A percentile compares a stretch with the other conserved stretches of the same genome.
phyloP scores from a whole-genome alignment of 1,140 invertebrate species.

The Heliconius melpomene region DNA sequence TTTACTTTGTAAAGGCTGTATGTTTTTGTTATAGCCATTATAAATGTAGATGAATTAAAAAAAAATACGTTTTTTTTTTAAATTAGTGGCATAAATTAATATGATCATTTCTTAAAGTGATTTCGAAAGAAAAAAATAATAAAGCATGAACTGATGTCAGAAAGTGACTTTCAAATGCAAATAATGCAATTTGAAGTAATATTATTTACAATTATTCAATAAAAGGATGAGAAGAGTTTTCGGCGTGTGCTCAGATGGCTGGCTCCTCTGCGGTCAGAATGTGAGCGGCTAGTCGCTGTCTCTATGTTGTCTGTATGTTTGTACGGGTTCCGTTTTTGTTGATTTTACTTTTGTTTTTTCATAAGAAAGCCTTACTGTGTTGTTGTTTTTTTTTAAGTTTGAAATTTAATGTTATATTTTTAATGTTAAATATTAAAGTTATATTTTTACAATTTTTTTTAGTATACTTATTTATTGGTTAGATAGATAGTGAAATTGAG shows the following conservation, averaged over 20 bases:
- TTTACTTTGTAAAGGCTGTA: not conserved
- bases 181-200: not conserved
- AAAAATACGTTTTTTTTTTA: not conserved
- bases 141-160: too few relatives aligned
- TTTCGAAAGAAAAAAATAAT: too few relatives aligned
- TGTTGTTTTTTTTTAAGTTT: not conserved
- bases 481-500: too few relatives aligned
- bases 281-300: constrained; percentile 72
- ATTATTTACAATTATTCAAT: not conserved
- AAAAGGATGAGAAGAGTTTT: constrained; percentile 67
- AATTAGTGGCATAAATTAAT: too few relatives aligned
- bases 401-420: not conserved
- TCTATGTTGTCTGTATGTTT: constrained; percentile 54
- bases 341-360: constrained; percentile 46
- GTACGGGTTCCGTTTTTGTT: constrained; percentile 42
- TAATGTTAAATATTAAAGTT: too few relatives aligned
- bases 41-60: not conserved
- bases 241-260: constrained; percentile 71
- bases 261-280: constrained; percentile 77
- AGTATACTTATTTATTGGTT: too few relatives aligned
- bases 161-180: not conserved
- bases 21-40: not conserved
- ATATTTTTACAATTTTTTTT: too few relatives aligned
- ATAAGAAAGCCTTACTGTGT: constrained; percentile 17
- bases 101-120: too few relatives aligned